Percentiles rank a stretch among this genome's conserved stretches.
phyloP scores from a whole-genome alignment of 2,888 invertebrate species.

The Deroplatys truncata region DNA sequence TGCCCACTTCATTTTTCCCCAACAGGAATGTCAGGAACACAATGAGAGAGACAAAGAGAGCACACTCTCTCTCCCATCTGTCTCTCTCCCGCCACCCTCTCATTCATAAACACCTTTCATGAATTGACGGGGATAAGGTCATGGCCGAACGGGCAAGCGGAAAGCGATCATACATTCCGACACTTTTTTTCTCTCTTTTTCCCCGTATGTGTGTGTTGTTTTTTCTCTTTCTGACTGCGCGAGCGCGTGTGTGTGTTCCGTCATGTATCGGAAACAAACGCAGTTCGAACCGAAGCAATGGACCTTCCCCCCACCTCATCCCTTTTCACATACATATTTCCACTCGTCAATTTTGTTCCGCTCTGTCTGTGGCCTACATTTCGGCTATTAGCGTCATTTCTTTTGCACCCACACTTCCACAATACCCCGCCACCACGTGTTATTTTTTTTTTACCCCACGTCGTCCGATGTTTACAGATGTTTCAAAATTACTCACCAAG shows the following conservation, averaged over 20 bases:
- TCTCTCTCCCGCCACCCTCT: background rate
- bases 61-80: too few relatives aligned
- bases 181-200: conserved; percentile 2
- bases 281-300: background rate
- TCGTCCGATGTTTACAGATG: background rate
- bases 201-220: background rate
- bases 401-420: background rate
- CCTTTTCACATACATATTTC: background rate
- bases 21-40: background rate
- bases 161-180: conserved; percentile 13
- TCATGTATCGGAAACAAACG: background rate
- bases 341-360: background rate
- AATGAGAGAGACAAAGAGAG: background rate
- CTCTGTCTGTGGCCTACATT: background rate
- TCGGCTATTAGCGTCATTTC: background rate
- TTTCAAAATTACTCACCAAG: background rate
- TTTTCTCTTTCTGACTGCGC: conserved; percentile 1
- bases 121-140: conserved; percentile 12
- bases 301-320: background rate
- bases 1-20: background rate
- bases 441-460: background rate
- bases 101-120: conserved; percentile 18
- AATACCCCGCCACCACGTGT: background rate
- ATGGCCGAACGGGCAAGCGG: background rate
- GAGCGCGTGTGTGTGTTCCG: background rate